Percentiles rank a stretch among this genome's conserved stretches.
Conservation (phyloP, 2,113 vertebrate species). For the Strix aluco region DNA sequence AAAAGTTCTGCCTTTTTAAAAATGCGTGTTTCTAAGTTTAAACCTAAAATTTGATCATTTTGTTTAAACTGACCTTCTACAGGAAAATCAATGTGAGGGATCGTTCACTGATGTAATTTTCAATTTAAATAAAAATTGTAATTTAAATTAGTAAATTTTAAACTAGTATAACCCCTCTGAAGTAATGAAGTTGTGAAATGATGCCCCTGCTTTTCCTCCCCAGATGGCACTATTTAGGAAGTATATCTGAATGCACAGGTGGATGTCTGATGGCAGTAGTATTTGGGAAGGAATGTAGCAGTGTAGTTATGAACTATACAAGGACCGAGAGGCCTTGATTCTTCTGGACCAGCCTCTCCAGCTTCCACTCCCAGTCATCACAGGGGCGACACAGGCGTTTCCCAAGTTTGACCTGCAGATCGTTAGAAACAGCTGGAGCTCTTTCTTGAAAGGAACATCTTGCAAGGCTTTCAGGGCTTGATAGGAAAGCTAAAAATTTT, state of each 20-base stretch:
- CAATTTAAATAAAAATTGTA: too few relatives aligned
- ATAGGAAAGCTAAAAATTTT: neutral
- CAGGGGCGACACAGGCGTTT: neutral
- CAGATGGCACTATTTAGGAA: neutral
- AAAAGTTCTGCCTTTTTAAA: neutral
- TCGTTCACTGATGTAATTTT: neutral
- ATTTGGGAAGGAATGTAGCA: neutral
- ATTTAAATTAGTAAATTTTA: neutral
- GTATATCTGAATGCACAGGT: neutral
- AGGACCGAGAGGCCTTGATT: neutral
- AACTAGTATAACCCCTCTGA: neutral
- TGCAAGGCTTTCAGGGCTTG: neutral
- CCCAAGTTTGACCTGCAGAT: neutral
- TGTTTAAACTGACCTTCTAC: neutral
- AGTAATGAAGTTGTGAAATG: neutral
- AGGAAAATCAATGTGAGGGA: neutral
- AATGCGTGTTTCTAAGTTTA: neutral
- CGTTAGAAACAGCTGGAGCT: neutral
- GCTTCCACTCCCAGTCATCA: neutral
- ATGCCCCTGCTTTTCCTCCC: neutral
- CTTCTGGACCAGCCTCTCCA: neutral
- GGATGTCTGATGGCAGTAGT: neutral
- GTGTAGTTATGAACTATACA: neutral
- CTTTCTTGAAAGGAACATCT: neutral
- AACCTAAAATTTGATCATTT: neutral